A percentile compares a stretch with the other conserved stretches of the same genome.
These are phyloP conservation scores for Syngnathus floridae DNA, from an alignment of 2,113 vertebrate species.

Conservation along the genomic window DNA sequence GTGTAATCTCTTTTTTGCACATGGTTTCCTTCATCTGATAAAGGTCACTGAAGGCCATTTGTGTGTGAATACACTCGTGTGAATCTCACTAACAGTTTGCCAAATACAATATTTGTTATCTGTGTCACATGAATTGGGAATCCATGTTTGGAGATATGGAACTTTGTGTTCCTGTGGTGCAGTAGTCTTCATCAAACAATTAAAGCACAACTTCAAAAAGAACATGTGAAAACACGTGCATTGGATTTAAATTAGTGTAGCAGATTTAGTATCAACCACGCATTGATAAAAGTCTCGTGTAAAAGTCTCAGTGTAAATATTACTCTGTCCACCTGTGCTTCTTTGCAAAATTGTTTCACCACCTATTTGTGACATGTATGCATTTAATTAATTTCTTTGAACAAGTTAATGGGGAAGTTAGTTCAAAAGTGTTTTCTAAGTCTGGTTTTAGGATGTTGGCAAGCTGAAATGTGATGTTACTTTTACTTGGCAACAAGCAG, in stretches of 20 bases:
- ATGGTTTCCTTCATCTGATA: neutral
- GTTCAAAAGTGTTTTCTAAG: too few relatives aligned
- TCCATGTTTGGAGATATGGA: neutral
- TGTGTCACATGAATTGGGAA: neutral
- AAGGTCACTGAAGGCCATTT: neutral
- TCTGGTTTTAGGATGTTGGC: too few relatives aligned
- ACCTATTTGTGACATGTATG: neutral
- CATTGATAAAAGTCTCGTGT: slow-evolving; percentile 16
- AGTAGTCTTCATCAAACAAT: slow-evolving; percentile 12
- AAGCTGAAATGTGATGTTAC: too few relatives aligned
- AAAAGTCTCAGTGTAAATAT: too few relatives aligned
- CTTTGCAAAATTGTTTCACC: neutral
- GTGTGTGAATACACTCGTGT: neutral
- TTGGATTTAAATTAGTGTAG: slow-evolving; percentile 19
- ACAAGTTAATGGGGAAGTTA: too few relatives aligned
- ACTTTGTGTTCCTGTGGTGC: neutral
- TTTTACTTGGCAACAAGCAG: too few relatives aligned
- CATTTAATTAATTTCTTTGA: too few relatives aligned
- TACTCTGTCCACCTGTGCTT: neutral
- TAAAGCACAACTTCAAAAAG: slow-evolving; percentile 8
- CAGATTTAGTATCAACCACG: slow-evolving; percentile 12
- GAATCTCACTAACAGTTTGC: neutral
- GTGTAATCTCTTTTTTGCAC: neutral
- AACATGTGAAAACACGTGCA: neutral
- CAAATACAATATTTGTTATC: neutral